Evolutionary conservation across 1,140 invertebrate genomes (phyloP).

Genomic region (Teleopsis dalmanni): DNA sequence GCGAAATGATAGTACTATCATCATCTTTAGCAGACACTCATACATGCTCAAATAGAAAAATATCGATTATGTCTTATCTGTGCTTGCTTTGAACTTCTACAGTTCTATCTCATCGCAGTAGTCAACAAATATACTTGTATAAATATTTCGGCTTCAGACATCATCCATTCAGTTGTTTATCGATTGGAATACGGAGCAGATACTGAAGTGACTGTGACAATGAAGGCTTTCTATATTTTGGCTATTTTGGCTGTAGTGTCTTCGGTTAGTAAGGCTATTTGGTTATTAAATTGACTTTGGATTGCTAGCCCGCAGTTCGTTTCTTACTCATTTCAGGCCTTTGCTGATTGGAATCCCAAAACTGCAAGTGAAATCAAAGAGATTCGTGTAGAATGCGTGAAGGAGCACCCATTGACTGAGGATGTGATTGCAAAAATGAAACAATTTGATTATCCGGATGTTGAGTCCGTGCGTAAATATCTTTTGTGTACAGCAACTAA

Average conservation of each 20-base stretch:
- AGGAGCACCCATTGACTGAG: slow-evolving; percentile 19
- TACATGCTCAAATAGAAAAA: too few relatives aligned
- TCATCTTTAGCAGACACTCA: too few relatives aligned
- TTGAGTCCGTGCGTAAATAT: slow-evolving; percentile 30
- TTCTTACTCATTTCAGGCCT: slow-evolving; percentile 11
- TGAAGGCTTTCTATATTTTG: too few relatives aligned
- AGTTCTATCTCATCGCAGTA: too few relatives aligned
- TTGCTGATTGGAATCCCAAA: slow-evolving; percentile 28
- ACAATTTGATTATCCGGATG: slow-evolving; percentile 30
- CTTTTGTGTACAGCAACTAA: slow-evolving; percentile 30
- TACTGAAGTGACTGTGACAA: too few relatives aligned
- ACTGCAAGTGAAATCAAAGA: slow-evolving; percentile 25
- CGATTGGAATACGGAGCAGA: too few relatives aligned
- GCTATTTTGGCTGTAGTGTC: background rate
- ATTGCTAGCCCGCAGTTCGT: background rate
- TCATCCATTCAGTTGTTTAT: too few relatives aligned
- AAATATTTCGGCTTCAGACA: too few relatives aligned
- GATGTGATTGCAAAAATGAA: slow-evolving; percentile 29
- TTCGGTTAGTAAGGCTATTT: slow-evolving; percentile 20
- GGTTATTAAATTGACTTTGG: background rate
- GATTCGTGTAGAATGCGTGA: slow-evolving; percentile 29
- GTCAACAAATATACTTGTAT: too few relatives aligned
- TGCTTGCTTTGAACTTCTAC: too few relatives aligned
- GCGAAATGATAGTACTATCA: too few relatives aligned
- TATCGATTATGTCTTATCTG: too few relatives aligned